Conservation (phyloP, 1,140 invertebrate genomes). For the Monomorium pharaonis region DNA sequence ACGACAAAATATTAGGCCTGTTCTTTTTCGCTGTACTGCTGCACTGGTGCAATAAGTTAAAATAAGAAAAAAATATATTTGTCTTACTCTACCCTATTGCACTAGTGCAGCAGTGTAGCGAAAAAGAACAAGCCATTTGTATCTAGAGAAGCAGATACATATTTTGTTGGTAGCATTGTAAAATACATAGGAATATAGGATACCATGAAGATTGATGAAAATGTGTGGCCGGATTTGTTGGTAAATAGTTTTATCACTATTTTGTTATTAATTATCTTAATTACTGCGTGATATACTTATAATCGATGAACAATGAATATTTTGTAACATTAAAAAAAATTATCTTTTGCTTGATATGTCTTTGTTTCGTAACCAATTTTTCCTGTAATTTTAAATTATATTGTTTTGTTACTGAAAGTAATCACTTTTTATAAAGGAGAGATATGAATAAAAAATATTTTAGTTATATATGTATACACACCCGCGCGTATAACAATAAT, state of each 20-base stretch:
- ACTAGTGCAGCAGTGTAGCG: too few species aligned
- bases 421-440: too few species aligned
- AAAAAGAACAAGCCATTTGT: background rate
- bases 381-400: background rate
- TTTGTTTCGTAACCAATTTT: background rate
- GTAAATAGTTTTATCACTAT: constrained; percentile 62
- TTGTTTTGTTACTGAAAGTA: too few species aligned
- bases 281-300: constrained; percentile 36
- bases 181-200: background rate
- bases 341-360: background rate
- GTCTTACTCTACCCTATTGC: too few species aligned
- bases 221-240: constrained; percentile 76
- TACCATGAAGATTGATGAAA: constrained; percentile 51
- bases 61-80: too few species aligned
- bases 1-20: too few species aligned
- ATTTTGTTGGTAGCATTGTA: background rate
- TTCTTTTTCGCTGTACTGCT: too few species aligned
- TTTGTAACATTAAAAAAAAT: background rate
- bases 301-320: background rate
- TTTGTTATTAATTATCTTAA: constrained; percentile 36
- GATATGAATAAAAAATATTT: too few species aligned
- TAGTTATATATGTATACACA: too few species aligned
- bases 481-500: too few species aligned
- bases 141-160: background rate
- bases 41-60: too few species aligned